phyloP scores from a whole-genome alignment of 2,797 vertebrate species.

The Lerista edwardsae region DNA sequence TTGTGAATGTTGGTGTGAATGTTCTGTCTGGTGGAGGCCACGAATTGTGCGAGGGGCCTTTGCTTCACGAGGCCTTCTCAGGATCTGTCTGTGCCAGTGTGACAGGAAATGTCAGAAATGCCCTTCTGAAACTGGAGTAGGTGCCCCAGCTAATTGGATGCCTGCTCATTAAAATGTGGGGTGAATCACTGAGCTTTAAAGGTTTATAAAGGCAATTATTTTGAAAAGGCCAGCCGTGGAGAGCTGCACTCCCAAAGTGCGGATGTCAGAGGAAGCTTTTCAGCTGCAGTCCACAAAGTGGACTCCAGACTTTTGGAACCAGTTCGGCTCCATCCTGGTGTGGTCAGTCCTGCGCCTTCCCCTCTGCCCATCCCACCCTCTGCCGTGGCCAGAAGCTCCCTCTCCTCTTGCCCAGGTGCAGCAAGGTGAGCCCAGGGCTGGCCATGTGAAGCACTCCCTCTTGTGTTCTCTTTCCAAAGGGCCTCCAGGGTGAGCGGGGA shows the following conservation, averaged over 20 bases:
- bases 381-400: background rate
- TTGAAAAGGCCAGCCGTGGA: background rate
- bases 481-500: conserved; percentile 91
- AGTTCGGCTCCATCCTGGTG: no score
- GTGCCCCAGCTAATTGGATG: background rate
- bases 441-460: background rate
- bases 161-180: background rate
- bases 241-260: background rate
- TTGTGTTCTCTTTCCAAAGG: conserved; percentile 78
- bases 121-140: background rate
- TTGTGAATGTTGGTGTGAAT: no score
- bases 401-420: background rate
- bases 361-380: background rate
- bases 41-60: background rate
- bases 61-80: background rate
- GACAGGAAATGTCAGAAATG: background rate
- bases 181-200: background rate
- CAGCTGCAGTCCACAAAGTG: background rate
- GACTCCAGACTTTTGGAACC: background rate
- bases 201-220: background rate
- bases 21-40: background rate
- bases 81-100: background rate
- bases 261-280: background rate
- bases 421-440: background rate
- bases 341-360: background rate